Conservation (phyloP, 1,140 invertebrate genomes). For the Mya arenaria region DNA sequence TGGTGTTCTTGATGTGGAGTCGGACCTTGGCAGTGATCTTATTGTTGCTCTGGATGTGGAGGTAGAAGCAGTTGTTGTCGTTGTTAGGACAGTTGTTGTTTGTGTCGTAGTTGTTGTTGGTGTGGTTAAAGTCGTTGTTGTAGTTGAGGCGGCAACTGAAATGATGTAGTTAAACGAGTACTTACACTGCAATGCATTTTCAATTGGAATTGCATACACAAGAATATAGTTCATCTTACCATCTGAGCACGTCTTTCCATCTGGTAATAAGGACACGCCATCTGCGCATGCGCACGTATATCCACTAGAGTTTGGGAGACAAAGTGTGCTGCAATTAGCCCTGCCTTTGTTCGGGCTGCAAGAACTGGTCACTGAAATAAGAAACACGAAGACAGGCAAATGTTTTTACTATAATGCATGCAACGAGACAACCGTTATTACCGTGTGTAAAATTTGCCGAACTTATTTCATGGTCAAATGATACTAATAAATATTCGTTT, state of each 20-base stretch:
- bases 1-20: too few species aligned
- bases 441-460: too few species aligned
- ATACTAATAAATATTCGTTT: too few species aligned
- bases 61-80: not conserved
- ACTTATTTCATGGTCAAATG: too few species aligned
- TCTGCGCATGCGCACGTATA: conserved; percentile 10
- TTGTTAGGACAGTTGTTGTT: not conserved
- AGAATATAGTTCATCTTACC: too few species aligned
- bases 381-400: too few species aligned
- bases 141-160: not conserved
- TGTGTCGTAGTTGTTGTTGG: not conserved
- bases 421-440: too few species aligned
- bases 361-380: not conserved
- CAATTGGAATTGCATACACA: too few species aligned
- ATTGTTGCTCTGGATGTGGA: not conserved
- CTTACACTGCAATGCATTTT: too few species aligned
- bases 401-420: too few species aligned
- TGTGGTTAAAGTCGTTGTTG: not conserved
- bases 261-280: not conserved
- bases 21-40: not conserved
- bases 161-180: not conserved
- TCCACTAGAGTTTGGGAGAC: not conserved
- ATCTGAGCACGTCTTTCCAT: conserved; percentile 1
- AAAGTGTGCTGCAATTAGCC: conserved; percentile 1
- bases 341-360: not conserved